Base-by-base conservation (phyloP, 1,140 invertebrate genomes). In the Pseudomyrmex gracilis region DNA sequence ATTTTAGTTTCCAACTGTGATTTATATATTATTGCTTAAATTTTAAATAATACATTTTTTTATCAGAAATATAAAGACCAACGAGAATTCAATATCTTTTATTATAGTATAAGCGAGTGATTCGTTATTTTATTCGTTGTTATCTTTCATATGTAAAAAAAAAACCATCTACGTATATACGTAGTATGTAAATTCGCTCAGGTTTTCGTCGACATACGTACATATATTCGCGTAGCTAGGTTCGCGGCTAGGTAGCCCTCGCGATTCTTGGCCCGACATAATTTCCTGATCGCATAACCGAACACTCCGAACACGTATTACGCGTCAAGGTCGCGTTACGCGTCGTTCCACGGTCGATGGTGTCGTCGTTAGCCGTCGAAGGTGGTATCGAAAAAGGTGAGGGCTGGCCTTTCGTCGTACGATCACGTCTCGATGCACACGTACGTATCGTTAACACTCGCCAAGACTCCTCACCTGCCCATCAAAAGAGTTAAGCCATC, bases 401-500 rank as follows among this genome's bases (percentile, higher is more conserved):
- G 67, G 70, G 58, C 76, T 73, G 84, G 78, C 82, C 85, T 64
- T 85, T 73, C 76, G 55, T 71, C 73, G 70, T 86, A 84, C 90
- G 90, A 90, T 83, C 71, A 76, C 82, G 63, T 84, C 76, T 83
- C 86, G 86, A 85, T 78, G 83, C 57, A 77, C 84, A 68, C 82
- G 51, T 85, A 84, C 82, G 87, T 91, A 91, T 92, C 92, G 92
- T 94, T 94, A 93, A 94, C 93, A 94, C 92, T 93, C 93, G 92
- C 93, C 92, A 93, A 94, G 93, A 93, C 93, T 93, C 93, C 93
- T 94, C 94, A 94, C 93, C 94, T 94, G 94, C 94, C 94, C 93
- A 93, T 94, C 93, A 94, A 94, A 94, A 94, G 93, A 94, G 92
- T 91, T 92, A 93, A 94, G 91, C 93, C 93, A 94, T 94, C 94